Base-by-base conservation (phyloP, 2,113 vertebrate genomes). In the Eubucco bourcierii region DNA sequence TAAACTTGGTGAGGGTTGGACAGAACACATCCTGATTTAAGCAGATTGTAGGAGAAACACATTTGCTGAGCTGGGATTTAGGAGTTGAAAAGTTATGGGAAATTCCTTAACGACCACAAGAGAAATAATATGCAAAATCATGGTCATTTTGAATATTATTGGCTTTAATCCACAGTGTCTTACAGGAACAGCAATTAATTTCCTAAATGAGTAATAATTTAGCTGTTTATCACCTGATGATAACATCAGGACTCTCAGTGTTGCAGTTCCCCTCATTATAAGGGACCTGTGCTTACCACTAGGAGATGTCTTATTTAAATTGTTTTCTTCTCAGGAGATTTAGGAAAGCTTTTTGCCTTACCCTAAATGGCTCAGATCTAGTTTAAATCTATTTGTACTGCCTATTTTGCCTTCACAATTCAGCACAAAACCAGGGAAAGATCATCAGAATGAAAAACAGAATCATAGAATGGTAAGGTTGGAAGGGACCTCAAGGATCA, bases 321-420 rank as follows among this genome's bases (percentile, higher is more conserved):
- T 2, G 0, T 44, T 84, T 72, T 82, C 23, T 59, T 80, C 20
- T 67, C 19, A 33, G 13, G 34, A 93, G 9, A 61, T 89, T 76
- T 44, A 79, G 29, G 10, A 82, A 37, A 77, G 15, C 18, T 73
- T 39, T 4, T 5, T 46, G 25, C 25, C 37, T 72, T 34, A 41
- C 4, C 27, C 6, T 46, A 58, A 0, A 0, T 5, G 21, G 15
- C n/a, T 81, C 20, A 55, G 44, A 56, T 33, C 78, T 81, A 61
- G 19, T 85, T 89, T 83, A 71, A 24, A 24, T 19, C 14, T 67
- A 7, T 55, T 58, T 46, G 21, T 68, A 28, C 34, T n/a, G 50
- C 39, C 63, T 93, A 67, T 76, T 96, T 97, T 39, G 20, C 56
- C 94, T 84, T 47, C 78, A 94, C 47, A 88, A 37, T 58, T 87